phyloP scores from a whole-genome alignment of 2,113 vertebrate species.

The Neolamprologus fasciatus region DNA sequence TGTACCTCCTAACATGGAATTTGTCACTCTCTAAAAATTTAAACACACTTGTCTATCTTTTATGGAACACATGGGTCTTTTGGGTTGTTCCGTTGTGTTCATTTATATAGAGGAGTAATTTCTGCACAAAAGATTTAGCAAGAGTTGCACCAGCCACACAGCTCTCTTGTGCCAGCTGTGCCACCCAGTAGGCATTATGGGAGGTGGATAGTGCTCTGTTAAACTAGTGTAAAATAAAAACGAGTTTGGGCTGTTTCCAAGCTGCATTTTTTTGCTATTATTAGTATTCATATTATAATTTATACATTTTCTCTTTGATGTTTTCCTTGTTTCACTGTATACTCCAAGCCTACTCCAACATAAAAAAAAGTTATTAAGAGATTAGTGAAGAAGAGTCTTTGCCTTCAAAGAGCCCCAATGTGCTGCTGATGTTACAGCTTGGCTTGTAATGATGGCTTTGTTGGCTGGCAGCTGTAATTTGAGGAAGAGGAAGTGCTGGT shows the following conservation, averaged over 20 bases:
- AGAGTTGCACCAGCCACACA: not conserved
- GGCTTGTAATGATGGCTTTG: slow-evolving; percentile 21
- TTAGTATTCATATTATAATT: not conserved
- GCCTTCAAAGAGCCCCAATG: slow-evolving; percentile 5
- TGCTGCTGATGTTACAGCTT: slow-evolving; percentile 5
- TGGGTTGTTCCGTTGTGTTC: not conserved
- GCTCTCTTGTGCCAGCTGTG: not conserved
- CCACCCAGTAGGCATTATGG: not conserved
- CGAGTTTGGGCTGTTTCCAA: not conserved
- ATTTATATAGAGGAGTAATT: not conserved
- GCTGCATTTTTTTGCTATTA: not conserved
- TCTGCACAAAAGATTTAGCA: not conserved
- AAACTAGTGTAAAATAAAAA: not conserved
- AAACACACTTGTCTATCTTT: not conserved
- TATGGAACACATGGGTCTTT: not conserved
- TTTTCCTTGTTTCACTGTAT: not conserved
- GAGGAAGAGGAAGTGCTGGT: slow-evolving; percentile 45
- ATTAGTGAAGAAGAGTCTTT: not conserved
- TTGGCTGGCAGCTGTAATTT: slow-evolving; percentile 50
- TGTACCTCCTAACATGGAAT: not conserved
- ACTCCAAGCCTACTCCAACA: not conserved
- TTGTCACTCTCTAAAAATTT: not conserved
- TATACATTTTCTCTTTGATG: not conserved
- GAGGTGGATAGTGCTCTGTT: not conserved
- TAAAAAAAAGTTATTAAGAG: not conserved